Conservation (phyloP, 2,113 vertebrate genomes). For the Anarrhichthys ocellatus region DNA sequence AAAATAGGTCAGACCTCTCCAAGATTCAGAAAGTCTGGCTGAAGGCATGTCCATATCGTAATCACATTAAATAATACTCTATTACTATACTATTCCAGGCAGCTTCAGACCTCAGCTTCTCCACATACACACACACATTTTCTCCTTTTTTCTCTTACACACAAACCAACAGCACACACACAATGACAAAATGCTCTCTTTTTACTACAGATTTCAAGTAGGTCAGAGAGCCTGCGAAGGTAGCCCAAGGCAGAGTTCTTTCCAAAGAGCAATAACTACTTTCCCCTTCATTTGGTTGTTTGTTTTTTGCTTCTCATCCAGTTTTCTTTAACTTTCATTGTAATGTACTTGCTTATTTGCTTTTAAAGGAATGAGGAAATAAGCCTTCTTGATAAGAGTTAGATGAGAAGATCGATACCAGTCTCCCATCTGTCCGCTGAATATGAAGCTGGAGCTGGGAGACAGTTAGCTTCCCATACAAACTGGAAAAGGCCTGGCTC, state of each 20-base stretch:
- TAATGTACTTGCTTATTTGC: background rate
- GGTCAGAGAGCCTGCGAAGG: conserved; percentile 51
- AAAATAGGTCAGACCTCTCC: conserved; percentile 42
- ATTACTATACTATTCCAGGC: background rate
- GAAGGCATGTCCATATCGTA: conserved; percentile 4
- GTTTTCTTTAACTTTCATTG: background rate
- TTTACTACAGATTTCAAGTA: conserved; percentile 41
- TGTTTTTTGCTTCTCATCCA: background rate
- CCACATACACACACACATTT: background rate
- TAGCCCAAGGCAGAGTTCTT: conserved; percentile 44
- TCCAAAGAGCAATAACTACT: conserved; percentile 16
- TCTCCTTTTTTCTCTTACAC: background rate
- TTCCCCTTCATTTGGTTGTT: background rate
- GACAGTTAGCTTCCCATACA: background rate
- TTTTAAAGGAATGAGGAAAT: background rate
- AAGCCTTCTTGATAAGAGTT: background rate
- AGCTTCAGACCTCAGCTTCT: background rate
- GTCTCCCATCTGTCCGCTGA: background rate
- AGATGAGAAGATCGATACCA: background rate
- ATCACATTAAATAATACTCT: conserved; percentile 5
- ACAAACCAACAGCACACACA: conserved; percentile 14
- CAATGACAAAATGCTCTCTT: conserved; percentile 8
- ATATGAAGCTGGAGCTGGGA: background rate
- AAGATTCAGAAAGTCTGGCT: conserved; percentile 13
- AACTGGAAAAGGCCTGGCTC: background rate